Base-by-base conservation (phyloP, 2,113 vertebrate species). In the Urocynchramus pylzowi region DNA sequence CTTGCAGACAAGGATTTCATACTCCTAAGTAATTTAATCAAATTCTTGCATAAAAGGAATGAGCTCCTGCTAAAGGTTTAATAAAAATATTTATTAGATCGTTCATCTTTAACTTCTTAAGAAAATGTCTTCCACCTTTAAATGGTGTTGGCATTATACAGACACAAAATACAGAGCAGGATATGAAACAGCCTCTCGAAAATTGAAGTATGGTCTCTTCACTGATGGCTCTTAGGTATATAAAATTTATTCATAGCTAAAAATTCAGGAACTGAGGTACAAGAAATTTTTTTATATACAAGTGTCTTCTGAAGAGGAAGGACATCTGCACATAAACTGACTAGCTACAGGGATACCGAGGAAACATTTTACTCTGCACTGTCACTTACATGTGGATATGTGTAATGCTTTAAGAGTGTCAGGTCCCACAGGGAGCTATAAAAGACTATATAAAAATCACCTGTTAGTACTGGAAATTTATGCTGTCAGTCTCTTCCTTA, bases 31-130 rank as follows among this genome's bases (percentile, higher is more conserved):
- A 61, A 67, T 57, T 69, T 44, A 45, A 71, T 56, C 5, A 68
- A 88, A 61, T 23, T 89, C 9, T 57, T 81, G 2, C 41, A 49
- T 35, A 50, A 92, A 94, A 69, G 7, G 9, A 89, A 45, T 28
- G 10, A 64, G 14, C 8, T 71, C 75, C 74, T 8, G 6, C 9
- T 53, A 59, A 26, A 2, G 2, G 22, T 89, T 93, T 73, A 5
- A 20, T 79, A 65, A 2, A 93, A 94, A 68, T 73, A 81, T 74
- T 94, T 92, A 96, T 70, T 91, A 71, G 65, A 73, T 27, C 27
- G 5, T 53, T 50, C 3, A 31, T 52, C 11, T 57, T 67, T 26
- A 76, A 64, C 13, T 35, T 59, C 53, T 52, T 45, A 39, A 44
- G 19, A 69, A 87, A 78, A 78, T 3, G 0, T 53, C 17, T 67